Evolutionary conservation across 2,888 invertebrate species (phyloP).

Genomic region (Cryptus armator): DNA sequence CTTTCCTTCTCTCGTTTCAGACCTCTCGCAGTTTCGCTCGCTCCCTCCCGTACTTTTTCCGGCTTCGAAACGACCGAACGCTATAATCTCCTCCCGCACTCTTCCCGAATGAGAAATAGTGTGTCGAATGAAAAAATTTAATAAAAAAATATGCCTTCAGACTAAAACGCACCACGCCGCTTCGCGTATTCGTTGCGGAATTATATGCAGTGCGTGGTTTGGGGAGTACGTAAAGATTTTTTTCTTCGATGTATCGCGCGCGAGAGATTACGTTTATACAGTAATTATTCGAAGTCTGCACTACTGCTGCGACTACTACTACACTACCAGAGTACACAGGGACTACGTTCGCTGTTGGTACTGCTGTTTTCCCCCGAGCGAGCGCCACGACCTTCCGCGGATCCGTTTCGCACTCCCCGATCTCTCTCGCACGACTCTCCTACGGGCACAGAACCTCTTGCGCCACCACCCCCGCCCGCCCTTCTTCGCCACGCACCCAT

Average conservation of each 20-base stretch:
- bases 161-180: too few species aligned
- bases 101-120: neutral
- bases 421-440: neutral
- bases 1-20: neutral
- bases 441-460: neutral
- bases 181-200: too few species aligned
- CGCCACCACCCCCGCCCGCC: neutral
- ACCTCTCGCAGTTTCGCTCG: conserved; percentile 3
- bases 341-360: conserved; percentile 20
- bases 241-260: too few species aligned
- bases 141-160: too few species aligned
- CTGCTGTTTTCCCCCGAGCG: conserved; percentile 49
- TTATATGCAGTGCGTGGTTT: too few species aligned
- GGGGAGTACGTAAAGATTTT: too few species aligned
- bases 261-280: too few species aligned
- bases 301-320: too few species aligned
- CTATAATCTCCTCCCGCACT: neutral
- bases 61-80: neutral
- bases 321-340: conserved; percentile 11
- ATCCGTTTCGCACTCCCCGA: conserved; percentile 15
- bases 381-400: conserved; percentile 47
- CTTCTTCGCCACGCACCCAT: neutral
- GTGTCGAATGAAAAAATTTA: neutral
- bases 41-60: neutral
- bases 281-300: too few species aligned